phyloP scores from a whole-genome alignment of 2,888 invertebrate species.

The Cremastinae sp. region DNA sequence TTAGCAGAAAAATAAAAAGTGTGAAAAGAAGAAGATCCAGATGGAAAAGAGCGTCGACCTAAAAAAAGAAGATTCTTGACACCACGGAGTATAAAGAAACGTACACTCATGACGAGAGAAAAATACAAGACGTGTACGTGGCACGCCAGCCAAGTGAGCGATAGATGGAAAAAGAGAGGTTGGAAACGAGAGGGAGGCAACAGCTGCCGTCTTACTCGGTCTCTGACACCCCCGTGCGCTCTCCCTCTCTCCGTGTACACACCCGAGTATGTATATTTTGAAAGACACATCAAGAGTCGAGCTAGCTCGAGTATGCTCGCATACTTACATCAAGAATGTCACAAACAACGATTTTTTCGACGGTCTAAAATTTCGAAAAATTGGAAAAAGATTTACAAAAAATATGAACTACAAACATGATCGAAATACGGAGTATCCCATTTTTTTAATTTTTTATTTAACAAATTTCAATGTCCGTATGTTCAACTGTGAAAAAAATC shows the following conservation, averaged over 20 bases:
- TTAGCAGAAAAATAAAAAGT: constrained; percentile 12
- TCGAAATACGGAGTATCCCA: no score
- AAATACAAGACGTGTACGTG: constrained; percentile 65
- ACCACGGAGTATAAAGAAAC: constrained; percentile 39
- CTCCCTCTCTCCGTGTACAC: constrained; percentile 2
- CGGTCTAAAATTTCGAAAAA: not conserved
- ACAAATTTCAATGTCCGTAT: no score
- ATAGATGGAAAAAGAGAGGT: not conserved
- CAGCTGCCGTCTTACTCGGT: constrained; percentile 48
- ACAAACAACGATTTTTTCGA: no score
- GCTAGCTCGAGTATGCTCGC: no score
- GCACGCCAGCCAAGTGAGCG: constrained; percentile 17
- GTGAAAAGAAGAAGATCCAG: constrained; percentile 28
- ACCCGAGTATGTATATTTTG: not conserved
- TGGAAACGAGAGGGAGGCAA: constrained; percentile 34
- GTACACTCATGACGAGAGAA: constrained; percentile 32
- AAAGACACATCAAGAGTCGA: constrained; percentile 10
- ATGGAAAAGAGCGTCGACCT: constrained; percentile 62
- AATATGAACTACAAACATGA: no score
- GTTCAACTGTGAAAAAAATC: no score
- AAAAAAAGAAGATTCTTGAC: constrained; percentile 71
- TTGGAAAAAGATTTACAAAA: not conserved
- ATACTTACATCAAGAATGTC: no score
- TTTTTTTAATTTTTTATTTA: no score
- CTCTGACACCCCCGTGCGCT: constrained; percentile 23